These are phyloP conservation scores for Eupithecia tripunctaria DNA, from an alignment of 2,888 invertebrate species.

Conservation along the genomic window DNA sequence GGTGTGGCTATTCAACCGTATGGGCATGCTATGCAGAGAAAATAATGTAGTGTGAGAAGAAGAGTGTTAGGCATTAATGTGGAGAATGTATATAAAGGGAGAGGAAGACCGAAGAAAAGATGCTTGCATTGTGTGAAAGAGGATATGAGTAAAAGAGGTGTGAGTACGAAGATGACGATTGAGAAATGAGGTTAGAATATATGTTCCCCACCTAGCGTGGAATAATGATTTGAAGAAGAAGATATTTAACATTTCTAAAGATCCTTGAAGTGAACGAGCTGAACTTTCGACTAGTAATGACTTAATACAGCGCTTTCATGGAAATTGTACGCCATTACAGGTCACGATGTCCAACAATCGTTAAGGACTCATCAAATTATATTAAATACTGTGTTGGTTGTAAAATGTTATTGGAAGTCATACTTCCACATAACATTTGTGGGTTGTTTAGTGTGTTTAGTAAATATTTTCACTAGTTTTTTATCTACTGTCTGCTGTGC, in stretches of 20 bases:
- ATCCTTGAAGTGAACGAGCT: conserved; percentile 22
- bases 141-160: background rate
- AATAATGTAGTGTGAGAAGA: background rate
- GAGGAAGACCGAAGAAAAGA: background rate
- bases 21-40: too few species aligned
- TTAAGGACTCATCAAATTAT: conserved; percentile 67
- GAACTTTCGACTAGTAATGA: conserved; percentile 57
- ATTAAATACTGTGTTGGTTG: conserved; percentile 50
- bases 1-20: too few species aligned
- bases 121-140: background rate
- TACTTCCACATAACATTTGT: conserved; percentile 7
- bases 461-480: too few species aligned
- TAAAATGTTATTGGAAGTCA: too few species aligned
- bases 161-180: background rate
- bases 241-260: background rate
- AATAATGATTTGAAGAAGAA: background rate
- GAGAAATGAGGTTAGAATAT: background rate
- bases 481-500: too few species aligned
- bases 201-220: background rate
- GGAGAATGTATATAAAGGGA: background rate
- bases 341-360: conserved; percentile 63
- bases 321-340: conserved; percentile 70
- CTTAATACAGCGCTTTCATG: conserved; percentile 77
- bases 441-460: background rate
- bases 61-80: background rate